phyloP scores from a whole-genome alignment of 2,797 vertebrate species.

The Paedocypris micromegethes region DNA sequence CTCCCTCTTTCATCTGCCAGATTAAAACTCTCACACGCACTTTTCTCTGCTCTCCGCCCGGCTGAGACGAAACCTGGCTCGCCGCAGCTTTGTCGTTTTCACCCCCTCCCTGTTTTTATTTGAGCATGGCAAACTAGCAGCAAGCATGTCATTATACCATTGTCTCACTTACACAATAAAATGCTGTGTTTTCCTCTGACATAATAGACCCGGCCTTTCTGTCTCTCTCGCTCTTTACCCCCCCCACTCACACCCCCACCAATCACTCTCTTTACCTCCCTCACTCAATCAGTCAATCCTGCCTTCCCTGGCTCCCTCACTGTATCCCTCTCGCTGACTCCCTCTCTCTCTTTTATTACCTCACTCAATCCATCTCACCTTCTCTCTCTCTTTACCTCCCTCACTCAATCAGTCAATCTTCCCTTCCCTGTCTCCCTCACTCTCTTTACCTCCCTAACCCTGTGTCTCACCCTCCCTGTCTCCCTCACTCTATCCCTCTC shows the following conservation, averaged over 20 bases:
- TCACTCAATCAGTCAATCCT: no score
- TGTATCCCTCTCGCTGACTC: no score
- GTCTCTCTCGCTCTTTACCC: slow-evolving; percentile 39
- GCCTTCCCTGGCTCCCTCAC: no score
- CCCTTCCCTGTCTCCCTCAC: no score
- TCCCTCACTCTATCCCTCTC: no score
- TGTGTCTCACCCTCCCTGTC: no score
- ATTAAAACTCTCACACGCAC: slow-evolving; percentile 8
- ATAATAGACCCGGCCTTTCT: slow-evolving; percentile 73
- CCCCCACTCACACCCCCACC: background rate
- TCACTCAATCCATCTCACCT: no score
- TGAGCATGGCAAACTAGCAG: slow-evolving; percentile 75
- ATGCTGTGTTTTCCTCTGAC: slow-evolving; percentile 70
- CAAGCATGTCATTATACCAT: slow-evolving; percentile 78
- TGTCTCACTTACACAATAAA: slow-evolving; percentile 79
- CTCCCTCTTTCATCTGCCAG: slow-evolving; percentile 4
- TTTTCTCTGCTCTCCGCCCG: slow-evolving; percentile 39
- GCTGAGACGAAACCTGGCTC: slow-evolving; percentile 63
- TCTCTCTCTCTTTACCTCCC: no score
- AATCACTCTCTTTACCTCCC: slow-evolving; percentile 51
- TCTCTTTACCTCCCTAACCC: no score
- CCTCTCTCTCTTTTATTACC: no score
- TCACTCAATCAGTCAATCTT: no score
- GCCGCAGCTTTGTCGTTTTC: slow-evolving; percentile 69
- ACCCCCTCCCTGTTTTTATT: slow-evolving; percentile 72